Percentiles rank a stretch among this genome's conserved stretches.
These are phyloP conservation scores for Caenorhabditis plicata DNA, from an alignment of 2,888 invertebrate species.

Conservation along the genomic window DNA sequence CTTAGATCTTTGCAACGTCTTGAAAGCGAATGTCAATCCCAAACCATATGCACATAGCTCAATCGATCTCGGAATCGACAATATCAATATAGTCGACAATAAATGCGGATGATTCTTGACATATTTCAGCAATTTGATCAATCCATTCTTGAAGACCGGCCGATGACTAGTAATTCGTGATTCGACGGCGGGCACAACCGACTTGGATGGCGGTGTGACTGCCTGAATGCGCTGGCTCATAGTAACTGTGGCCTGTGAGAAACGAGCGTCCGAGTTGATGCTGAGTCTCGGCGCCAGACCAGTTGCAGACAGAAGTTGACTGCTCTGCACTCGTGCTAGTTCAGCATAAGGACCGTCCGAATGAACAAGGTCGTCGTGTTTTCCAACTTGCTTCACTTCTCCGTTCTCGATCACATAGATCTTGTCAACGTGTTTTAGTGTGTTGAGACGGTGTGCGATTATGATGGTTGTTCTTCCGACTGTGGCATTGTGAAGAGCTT, in stretches of 20 bases:
- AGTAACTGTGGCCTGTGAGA: no score
- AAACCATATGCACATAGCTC: constrained; percentile 24
- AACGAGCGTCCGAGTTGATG: no score
- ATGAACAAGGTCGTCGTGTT: constrained; percentile 44
- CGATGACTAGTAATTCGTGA: no score
- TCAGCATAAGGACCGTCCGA: constrained; percentile 43
- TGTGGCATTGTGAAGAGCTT: constrained; percentile 44
- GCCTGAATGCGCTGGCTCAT: no score
- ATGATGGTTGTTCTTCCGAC: constrained; percentile 47
- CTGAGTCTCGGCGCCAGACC: no score
- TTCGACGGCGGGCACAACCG: no score
- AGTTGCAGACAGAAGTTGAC: no score
- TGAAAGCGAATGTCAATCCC: constrained; percentile 30
- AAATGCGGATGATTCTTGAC: constrained; percentile 17
- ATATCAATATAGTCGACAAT: constrained; percentile 6
- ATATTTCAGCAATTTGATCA: constrained; percentile 12
- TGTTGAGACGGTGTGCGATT: constrained; percentile 53
- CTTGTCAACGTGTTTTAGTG: constrained; percentile 41
- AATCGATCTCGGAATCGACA: constrained; percentile 20
- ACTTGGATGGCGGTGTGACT: no score
- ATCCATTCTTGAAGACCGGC: no score
- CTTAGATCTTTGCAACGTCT: constrained; percentile 13
- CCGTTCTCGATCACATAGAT: constrained; percentile 47
- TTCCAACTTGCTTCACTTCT: constrained; percentile 32
- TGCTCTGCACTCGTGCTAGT: no score